Conservation (phyloP, 2,888 invertebrate species). For the Stenolophus ochropezus region DNA sequence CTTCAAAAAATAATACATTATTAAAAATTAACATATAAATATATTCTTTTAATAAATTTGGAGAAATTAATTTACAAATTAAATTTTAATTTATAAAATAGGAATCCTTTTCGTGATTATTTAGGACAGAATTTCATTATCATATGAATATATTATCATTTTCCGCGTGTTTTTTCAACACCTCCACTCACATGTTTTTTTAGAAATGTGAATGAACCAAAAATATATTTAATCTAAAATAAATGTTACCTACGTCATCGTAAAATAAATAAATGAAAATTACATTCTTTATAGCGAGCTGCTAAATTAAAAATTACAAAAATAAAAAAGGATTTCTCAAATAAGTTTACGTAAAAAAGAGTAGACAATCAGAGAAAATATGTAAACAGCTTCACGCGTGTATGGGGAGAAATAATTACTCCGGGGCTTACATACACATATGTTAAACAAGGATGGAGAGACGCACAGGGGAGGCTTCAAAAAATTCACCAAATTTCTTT, state of each 20-base stretch:
- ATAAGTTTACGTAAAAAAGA: background rate
- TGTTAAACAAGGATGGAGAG: background rate
- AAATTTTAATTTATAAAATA: background rate
- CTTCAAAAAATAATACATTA: no score
- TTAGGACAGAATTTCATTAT: background rate
- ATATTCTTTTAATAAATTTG: background rate
- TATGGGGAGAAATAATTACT: background rate
- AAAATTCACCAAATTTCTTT: background rate
- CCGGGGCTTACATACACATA: background rate
- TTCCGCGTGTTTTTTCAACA: background rate
- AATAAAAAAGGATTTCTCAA: background rate
- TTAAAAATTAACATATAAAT: background rate
- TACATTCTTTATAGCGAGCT: background rate
- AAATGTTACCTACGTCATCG: background rate
- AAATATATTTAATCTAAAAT: background rate
- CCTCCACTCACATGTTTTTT: background rate
- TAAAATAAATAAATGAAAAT: background rate
- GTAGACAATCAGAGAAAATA: slow-evolving; percentile 22
- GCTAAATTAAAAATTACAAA: slow-evolving; percentile 9
- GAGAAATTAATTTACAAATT: background rate
- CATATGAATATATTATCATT: background rate
- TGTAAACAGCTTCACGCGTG: slow-evolving; percentile 18
- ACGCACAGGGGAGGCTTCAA: background rate
- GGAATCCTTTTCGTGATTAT: background rate
- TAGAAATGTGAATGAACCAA: background rate